A percentile compares a stretch with the other conserved stretches of the same genome.
Conservation (phyloP, 2,113 vertebrate genomes). For the Petrocephalus microphthalmus region DNA sequence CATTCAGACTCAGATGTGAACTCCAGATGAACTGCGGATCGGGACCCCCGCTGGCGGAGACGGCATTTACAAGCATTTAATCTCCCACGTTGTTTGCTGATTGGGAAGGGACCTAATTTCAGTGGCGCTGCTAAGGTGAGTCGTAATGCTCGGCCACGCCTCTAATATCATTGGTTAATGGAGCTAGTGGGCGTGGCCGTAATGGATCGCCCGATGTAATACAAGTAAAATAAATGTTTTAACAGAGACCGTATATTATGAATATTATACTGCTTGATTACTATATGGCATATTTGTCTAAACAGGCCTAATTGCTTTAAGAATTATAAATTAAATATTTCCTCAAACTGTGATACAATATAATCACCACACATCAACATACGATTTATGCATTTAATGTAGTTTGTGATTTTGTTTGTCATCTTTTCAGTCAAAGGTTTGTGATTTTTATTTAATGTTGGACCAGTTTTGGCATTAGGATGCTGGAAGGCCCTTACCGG, state of each 20-base stretch:
- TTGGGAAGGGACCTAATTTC: neutral
- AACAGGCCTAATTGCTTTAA: neutral
- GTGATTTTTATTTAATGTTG: neutral
- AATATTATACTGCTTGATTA: neutral
- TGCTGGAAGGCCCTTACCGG: neutral
- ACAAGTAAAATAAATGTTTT: neutral
- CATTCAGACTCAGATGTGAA: slow-evolving; percentile 57
- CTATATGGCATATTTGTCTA: too few species aligned
- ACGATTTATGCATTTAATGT: neutral
- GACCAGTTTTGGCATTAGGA: neutral
- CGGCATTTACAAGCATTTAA: slow-evolving; percentile 5
- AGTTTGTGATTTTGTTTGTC: neutral
- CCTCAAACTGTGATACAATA: neutral
- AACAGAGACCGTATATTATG: neutral
- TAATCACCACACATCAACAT: neutral
- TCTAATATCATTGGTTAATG: neutral
- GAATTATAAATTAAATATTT: neutral
- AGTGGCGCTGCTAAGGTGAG: neutral
- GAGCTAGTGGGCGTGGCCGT: neutral
- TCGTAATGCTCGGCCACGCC: neutral
- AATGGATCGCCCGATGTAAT: neutral
- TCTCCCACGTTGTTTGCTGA: slow-evolving; percentile 9
- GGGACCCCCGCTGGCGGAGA: slow-evolving; percentile 33
- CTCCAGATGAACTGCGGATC: slow-evolving; percentile 32
- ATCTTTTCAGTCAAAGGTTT: neutral